Base-by-base conservation (phyloP, 2,888 invertebrate species). In the Lycocerus yunnanus region DNA sequence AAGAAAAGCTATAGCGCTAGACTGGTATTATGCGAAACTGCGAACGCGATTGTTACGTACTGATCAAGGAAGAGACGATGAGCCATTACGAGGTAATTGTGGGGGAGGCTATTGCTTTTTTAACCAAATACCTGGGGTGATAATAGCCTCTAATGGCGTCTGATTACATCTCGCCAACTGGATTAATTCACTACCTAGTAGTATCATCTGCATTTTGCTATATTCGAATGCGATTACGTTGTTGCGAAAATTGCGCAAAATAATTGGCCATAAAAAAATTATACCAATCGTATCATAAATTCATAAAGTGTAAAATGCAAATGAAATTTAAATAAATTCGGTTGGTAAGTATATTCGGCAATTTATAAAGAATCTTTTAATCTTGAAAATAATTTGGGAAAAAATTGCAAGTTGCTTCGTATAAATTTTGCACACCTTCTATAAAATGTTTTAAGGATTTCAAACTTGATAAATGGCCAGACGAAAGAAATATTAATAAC, bases 71-170 rank as follows among this genome's bases (percentile, higher is more conserved):
- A 85, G 84, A 83, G 84, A 82, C 83, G 83, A 83, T 83, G 84
- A 84, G 82, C 85, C 83, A 84, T 86, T 86, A 85, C 83, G 83
- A 80, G 83, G 86, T 85, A 86, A 86, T 86, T 86, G 87, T 84
- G 86, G 86, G 84, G 81, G 85, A 80, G 84, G 85, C 85, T 86
- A 87, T 87, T 85, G 87, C 86, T 87, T 87, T 87, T 87, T 87
- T 87, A 87, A 87, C 87, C 87, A 87, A 87, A 87, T 86, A 86
- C 86, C 84, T 84, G 82, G 86, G 87, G 87, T 83, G 87, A 86
- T 86, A 86, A 87, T 85, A 82, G 86, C 84, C 81, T 82, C 73
- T 77, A 77, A 77, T 77, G 75, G 77, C 77, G 61, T 73, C 84
- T 84, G 84, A 85, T 85, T 85, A 84, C 84, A 81, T 80, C 84